phyloP scores from a whole-genome alignment of 2,888 invertebrate species.

The Autographa pulchrina region DNA sequence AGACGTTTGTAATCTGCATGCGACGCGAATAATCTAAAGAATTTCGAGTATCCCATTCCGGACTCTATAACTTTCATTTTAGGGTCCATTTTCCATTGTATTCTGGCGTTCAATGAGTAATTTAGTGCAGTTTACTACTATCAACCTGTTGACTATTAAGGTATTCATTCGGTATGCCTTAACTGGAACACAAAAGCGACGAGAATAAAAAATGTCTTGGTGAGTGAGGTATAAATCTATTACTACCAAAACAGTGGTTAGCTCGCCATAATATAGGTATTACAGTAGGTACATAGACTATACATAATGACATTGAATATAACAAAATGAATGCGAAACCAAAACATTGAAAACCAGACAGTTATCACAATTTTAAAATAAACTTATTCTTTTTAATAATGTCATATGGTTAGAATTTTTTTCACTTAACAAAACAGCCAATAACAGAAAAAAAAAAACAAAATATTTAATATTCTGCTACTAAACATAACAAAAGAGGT shows the following conservation, averaged over 20 bases:
- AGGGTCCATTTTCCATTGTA: conserved; percentile 31
- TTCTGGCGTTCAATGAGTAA: conserved; percentile 47
- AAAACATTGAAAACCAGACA: too few relatives aligned
- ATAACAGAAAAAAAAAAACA: too few relatives aligned
- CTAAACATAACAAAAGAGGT: not conserved
- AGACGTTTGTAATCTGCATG: conserved; percentile 43
- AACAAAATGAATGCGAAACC: too few relatives aligned
- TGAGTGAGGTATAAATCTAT: not conserved
- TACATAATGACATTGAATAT: too few relatives aligned
- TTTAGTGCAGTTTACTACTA: conserved; percentile 57
- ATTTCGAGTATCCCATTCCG: conserved; percentile 9
- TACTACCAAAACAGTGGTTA: not conserved
- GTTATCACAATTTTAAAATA: too few relatives aligned
- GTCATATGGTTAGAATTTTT: too few relatives aligned
- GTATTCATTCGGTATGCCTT: conserved; percentile 55
- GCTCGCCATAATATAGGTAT: too few relatives aligned
- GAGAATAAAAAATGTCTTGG: conserved; percentile 3
- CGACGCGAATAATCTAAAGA: conserved; percentile 29
- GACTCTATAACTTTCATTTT: not conserved
- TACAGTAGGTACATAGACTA: too few relatives aligned
- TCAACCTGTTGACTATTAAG: conserved; percentile 59
- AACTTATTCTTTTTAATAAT: too few relatives aligned
- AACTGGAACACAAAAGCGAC: conserved; percentile 63
- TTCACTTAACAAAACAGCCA: too few relatives aligned
- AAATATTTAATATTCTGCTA: not conserved